Base-by-base conservation (phyloP, 2,113 vertebrate genomes). In the Chlamydotis undulata region DNA sequence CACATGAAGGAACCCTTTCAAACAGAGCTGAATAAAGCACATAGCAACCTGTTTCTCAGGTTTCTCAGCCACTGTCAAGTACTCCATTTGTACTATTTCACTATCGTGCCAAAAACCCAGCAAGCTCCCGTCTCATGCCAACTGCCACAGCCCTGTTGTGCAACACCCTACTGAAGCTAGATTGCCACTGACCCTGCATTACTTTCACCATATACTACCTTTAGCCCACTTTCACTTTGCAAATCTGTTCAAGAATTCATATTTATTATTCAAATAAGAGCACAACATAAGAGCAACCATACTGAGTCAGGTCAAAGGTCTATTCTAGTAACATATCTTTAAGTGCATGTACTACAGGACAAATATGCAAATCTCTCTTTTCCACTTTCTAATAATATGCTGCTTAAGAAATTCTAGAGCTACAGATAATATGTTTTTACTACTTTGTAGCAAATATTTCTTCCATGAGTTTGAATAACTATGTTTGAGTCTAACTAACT, bases 191-290 rank as follows among this genome's bases (percentile, higher is more conserved):
- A 88, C 90, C 92, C 52, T 39, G 47, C 9, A 35, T 80, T 93
- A 83, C 71, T 96, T 94, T 90, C 87, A 88, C 67, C 92, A 83
- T 78, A 89, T 75, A 47, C 79, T 95, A 94, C 92, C 94, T 94
- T 95, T 93, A 70, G 41, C 88, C 94, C 64, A 90, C 90, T 96
- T 96, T 45, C 45, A 76, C 53, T 93, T 93, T 31, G 39, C 7
- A 86, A 26, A 78, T 74, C 74, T 70, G 21, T 78, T 94, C 39
- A 59, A 70, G 67, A 93, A 90, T 77, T 93, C 45, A 59, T 83
- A 69, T 87, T 93, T 93, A 70, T 69, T 76, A 67, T 74, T 94
- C 50, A 55, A 83, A 60, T 80, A 37, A 35, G 35, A 80, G 56
- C 22, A 53, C 35, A 84, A 64, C 49, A n/a, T 25, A 82, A 69